Evolutionary conservation across 2,888 invertebrate genomes (phyloP), one percentile per base, ranked within the genome.

Genomic region (Amblyjoppa proteus): DNA sequence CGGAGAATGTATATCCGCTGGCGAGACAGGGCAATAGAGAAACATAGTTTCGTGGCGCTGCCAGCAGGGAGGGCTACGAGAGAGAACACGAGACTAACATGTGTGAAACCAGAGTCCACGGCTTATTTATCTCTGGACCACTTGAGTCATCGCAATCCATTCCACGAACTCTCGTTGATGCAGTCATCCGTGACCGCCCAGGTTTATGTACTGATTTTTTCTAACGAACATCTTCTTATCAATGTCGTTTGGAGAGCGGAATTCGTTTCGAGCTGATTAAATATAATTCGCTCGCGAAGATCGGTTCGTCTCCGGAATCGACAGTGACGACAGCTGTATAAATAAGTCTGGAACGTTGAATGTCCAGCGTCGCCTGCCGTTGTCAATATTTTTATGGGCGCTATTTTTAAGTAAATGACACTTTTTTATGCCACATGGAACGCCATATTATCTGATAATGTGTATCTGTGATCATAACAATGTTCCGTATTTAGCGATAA

Each of bases 121-220:
- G 66, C 76, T 83, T 77, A 77, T 86, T 83, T 86, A 86, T 86
- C 81, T 74, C 74, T 86, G 84, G 84, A 81, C 86, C 86, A 84
- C 56, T 84, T 81, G 84, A 86, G 80, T 86, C 84, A 81, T 77
- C 70, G 73, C 38, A 34, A 49, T 69, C 49, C 28, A 28, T 84
- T 86, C 86, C 66, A 61, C 75, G 86, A 86, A 86, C 61, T 64
- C 11, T 77, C 71, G 70, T 74, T 74, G 77, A 84, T 56, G 71
- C 45, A 83, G 38, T 38, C 25, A 64, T 45, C 34, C 76, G 71
- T 73, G 68, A 73, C 73, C 45, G 53, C 13, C 49, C 45, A 25
- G 1, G 28, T 31, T 74, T 64, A 58, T 53, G 49, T n/a, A 56
- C 31, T 51, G 20, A 38, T 79, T 56, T 79, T 56, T 79, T 70